Base-by-base conservation (phyloP, 2,113 vertebrate genomes). In the Eidolon helvum region DNA sequence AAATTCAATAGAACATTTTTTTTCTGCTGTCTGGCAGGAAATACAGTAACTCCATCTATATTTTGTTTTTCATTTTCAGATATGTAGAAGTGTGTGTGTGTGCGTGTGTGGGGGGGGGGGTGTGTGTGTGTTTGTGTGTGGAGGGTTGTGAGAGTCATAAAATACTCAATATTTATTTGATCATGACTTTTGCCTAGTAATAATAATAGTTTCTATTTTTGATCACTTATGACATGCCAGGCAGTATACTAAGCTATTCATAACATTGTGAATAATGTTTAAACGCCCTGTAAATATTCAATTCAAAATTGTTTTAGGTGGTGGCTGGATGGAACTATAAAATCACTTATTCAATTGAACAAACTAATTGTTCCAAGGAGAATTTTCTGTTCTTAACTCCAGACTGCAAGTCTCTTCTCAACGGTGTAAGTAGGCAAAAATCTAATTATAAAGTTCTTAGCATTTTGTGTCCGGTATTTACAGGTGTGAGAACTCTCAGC, bases 361-460 rank as follows among this genome's bases (percentile, higher is more conserved):
- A 99, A 97, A 99, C 99, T n/a, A 99, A 98, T 61, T 99, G 99
- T 79, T 97, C 99, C 96, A 99, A 99, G 98, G 28, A 90, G 0
- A 88, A 99, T 11, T 99, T 99, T 98, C 95, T 66, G 10, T 98
- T 99, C 5, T 95, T 99, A 88, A 98, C 91, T 77, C 95, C 98
- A 3, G 98, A 98, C 11, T 99, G 99, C 95, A 97, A 93, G 87
- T 38, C 72, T 7, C 94, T 98, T 90, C 30, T 65, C 0, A 18
- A 95, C 24, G 95, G 98, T 26, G 99, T 99, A 98, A 99, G 98
- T 97, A 87, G 87, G 48, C 69, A 53, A 93, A 89, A 35, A 21
- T 74, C 40, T 43, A 55, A 85, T 75, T 16, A 43, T 33, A 15
- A 90, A 74, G 24, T 53, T 66, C 33, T 57, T 74, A 71, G 15